A percentile compares a stretch with the other conserved stretches of the same genome.
These are phyloP conservation scores for Pristiophorus japonicus DNA, from an alignment of 2,113 vertebrate genomes.

Conservation along the genomic window DNA sequence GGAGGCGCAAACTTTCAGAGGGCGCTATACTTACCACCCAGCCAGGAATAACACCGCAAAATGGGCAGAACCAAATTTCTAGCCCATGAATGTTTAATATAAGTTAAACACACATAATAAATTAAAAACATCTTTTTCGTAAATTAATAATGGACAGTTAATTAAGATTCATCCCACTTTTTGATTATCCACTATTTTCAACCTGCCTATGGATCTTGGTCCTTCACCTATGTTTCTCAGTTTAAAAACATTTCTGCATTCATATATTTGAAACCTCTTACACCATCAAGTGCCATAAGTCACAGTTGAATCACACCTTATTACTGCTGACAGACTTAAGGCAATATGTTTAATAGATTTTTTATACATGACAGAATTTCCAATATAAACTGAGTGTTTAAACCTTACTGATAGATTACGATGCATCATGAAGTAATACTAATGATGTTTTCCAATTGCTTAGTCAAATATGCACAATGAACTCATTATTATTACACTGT, in stretches of 20 bases:
- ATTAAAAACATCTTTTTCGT: not conserved
- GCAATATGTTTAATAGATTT: not conserved
- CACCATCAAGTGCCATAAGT: not conserved
- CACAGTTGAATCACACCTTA: not conserved
- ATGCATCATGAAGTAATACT: not conserved
- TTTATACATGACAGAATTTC: not conserved
- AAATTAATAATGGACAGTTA: not conserved
- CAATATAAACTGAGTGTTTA: conserved; percentile 16
- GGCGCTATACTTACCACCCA: no score
- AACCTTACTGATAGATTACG: conserved; percentile 5
- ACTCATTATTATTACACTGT: not conserved
- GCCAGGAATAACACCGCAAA: no score
- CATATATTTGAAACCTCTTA: not conserved
- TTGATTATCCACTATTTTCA: not conserved
- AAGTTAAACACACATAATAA: not conserved
- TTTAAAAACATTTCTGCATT: not conserved
- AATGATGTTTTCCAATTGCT: conserved; percentile 30
- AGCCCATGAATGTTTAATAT: no score
- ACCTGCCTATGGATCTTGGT: not conserved
- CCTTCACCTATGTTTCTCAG: not conserved
- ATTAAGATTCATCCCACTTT: not conserved
- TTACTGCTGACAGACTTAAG: conserved; percentile 12
- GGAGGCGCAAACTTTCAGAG: no score
- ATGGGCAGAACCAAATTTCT: no score
- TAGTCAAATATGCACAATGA: conserved; percentile 23